Base-by-base conservation (phyloP, 2,113 vertebrate species). In the Lepisosteus oculatus region DNA sequence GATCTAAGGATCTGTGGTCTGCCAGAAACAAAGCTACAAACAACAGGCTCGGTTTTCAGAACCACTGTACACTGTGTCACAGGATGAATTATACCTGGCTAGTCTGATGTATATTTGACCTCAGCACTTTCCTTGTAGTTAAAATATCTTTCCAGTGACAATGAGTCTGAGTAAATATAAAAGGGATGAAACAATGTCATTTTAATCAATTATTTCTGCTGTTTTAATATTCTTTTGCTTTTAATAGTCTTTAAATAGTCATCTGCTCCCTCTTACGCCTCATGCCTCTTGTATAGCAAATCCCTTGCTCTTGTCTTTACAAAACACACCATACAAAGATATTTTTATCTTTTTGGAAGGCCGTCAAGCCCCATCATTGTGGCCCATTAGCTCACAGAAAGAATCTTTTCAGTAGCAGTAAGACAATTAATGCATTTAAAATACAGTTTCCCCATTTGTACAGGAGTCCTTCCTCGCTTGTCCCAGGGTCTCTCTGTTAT, bases 251-350 rank as follows among this genome's bases (percentile, higher is more conserved):
- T 29, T 29, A 29, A 29, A 29, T 29, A 29, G 29, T 72, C 70
- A 72, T 51, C 54, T 65, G 70, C 51, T 64, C 47, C 45, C 45
- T n/a, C 9, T 47, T 61, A 65, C 7, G 47, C 70, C 61, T 55
- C 47, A 72, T 72, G 43, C 55, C 51, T 29, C 62, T 29, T 47
- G 70, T 42, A 65, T 43, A 13, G 29, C 14, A 43, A 54, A 64
- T 65, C 61, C 70, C 29, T 43, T 6, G 8, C 43, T 43, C 63
- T 44, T 43, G 13, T 14, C 43, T 13, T 65, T 65, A 45, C 11
- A 29, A 44, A 6, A 42, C 63, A 14, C 43, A 65, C 63, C 42
- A 43, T 45, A 43, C 41, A 43, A 13, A 8, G 6, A 14, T 44
- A 13, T 13, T 65, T 4, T 3, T 4, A 44, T 43, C 63, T 13